phyloP scores from a whole-genome alignment of 2,888 invertebrate species.

The Strigamia crassipes region DNA sequence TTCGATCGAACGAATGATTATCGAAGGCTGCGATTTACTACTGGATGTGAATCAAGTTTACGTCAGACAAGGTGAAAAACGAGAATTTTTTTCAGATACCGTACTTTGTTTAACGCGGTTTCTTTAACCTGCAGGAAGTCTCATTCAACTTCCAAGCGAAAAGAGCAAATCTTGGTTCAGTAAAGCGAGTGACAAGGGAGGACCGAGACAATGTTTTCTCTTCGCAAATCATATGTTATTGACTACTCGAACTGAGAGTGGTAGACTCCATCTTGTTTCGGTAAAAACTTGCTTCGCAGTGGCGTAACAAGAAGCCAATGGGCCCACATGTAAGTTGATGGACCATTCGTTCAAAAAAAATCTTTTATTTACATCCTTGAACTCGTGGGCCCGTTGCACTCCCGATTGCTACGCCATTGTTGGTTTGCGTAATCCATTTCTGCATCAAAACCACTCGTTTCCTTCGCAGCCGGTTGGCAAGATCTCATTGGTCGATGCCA shows the following conservation, averaged over 20 bases:
- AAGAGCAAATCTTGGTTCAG: conserved; percentile 66
- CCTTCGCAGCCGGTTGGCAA: conserved; percentile 69
- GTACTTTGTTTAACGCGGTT: background rate
- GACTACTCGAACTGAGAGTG: conserved; percentile 78
- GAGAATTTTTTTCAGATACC: background rate
- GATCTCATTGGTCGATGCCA: conserved; percentile 79
- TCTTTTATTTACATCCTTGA: too few relatives aligned
- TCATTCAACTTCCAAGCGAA: conserved; percentile 73
- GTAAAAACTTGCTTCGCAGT: too few relatives aligned
- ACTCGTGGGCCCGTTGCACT: too few relatives aligned
- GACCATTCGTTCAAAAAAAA: too few relatives aligned
- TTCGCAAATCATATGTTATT: conserved; percentile 89
- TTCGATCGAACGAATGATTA: conserved; percentile 90
- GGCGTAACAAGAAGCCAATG: too few relatives aligned
- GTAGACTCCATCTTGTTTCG: conserved; percentile 83
- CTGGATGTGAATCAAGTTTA: conserved; percentile 92
- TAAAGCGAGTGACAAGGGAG: conserved; percentile 67
- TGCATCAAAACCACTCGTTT: background rate
- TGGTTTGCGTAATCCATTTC: background rate
- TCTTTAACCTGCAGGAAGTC: conserved; percentile 65
- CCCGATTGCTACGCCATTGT: too few relatives aligned
- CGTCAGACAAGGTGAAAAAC: conserved; percentile 75
- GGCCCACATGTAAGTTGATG: too few relatives aligned
- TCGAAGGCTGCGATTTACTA: conserved; percentile 89
- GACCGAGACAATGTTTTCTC: conserved; percentile 80